Conservation (phyloP, 1,140 invertebrate species). For the Macrobrachium nipponense region DNA sequence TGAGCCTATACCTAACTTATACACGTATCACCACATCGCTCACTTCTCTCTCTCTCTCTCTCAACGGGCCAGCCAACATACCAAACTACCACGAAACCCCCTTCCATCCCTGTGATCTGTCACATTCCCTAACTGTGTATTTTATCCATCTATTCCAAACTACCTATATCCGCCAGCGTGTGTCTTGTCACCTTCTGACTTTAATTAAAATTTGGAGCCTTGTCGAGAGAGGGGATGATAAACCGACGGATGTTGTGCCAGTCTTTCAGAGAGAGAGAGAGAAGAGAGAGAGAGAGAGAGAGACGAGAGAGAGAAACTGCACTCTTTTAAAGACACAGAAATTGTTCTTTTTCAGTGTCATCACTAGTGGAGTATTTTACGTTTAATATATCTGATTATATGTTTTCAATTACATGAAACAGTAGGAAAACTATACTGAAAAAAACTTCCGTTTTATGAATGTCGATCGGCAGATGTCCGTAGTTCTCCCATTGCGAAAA, state of each 20-base stretch:
- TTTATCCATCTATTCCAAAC: neutral
- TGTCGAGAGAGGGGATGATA: neutral
- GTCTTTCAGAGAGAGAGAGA: neutral
- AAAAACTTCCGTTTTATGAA: too few species aligned
- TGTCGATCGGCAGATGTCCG: too few species aligned
- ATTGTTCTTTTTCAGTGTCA: neutral
- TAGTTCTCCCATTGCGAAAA: too few species aligned
- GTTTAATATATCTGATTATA: neutral
- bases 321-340: neutral
- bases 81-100: too few species aligned
- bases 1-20: neutral
- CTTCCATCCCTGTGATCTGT: neutral
- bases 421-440: too few species aligned
- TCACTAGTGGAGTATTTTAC: neutral
- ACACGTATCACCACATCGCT: constrained; percentile 9
- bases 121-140: neutral
- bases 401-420: neutral
- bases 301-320: constrained; percentile 8
- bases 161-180: neutral
- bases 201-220: neutral
- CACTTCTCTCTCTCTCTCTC: constrained; percentile 14
- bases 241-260: neutral
- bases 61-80: neutral
- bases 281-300: constrained; percentile 39
- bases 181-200: neutral